Percentiles rank a stretch among this genome's conserved stretches.
phyloP scores from a whole-genome alignment of 1,140 invertebrate species.

The Papilio glaucus region DNA sequence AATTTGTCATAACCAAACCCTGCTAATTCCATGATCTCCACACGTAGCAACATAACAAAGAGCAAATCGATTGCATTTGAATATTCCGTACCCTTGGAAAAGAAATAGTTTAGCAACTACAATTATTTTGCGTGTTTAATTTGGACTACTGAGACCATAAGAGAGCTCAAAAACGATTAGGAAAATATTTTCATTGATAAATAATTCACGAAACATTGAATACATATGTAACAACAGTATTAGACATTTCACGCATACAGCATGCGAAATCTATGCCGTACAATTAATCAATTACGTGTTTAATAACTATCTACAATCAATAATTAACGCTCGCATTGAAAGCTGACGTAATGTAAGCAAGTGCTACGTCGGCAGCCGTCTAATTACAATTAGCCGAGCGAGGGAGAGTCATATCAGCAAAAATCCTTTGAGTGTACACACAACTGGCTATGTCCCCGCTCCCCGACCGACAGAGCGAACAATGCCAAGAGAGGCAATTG shows the following conservation, averaged over 20 bases:
- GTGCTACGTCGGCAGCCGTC: slow-evolving; percentile 20
- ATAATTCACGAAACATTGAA: background rate
- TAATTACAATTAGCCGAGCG: slow-evolving; percentile 31
- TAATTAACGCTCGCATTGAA: slow-evolving; percentile 19
- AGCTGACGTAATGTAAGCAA: slow-evolving; percentile 25
- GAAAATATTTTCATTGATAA: no score
- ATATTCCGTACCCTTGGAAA: no score
- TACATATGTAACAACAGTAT: background rate
- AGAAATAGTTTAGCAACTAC: no score
- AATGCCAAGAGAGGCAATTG: slow-evolving; percentile 27
- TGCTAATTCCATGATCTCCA: no score
- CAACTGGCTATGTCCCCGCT: slow-evolving; percentile 3
- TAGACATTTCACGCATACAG: background rate
- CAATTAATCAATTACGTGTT: slow-evolving; percentile 15
- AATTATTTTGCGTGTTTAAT: no score
- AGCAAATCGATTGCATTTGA: no score
- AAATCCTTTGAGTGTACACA: slow-evolving; percentile 34
- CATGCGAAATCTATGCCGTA: background rate
- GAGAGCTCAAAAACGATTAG: no score
- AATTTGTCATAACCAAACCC: no score
- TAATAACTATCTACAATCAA: slow-evolving; percentile 11
- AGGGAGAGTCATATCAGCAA: slow-evolving; percentile 33
- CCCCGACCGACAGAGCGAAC: background rate
- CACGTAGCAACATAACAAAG: no score
- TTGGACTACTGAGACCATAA: no score